Evolutionary conservation across 2,888 invertebrate species (phyloP), one percentile per base, ranked within the genome.

Genomic region (Andrena dorsata): DNA sequence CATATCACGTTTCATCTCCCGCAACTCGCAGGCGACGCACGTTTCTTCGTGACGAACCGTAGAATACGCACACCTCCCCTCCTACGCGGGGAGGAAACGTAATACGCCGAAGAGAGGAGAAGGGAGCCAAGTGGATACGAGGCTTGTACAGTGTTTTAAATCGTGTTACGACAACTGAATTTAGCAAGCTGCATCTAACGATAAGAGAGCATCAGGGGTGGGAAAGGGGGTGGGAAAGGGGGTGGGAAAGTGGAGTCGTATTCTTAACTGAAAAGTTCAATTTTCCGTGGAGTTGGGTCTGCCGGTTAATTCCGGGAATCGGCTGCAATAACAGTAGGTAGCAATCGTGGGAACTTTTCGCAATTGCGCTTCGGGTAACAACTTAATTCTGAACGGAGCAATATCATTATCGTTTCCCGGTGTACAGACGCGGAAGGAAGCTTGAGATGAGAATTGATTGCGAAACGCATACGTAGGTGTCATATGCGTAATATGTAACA

Each of bases 1-100:
- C 64, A 51, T 53, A 74, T 71, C 79, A 53, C 53, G 66, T 66
- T 71, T 32, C 79, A 60, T 71, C 80, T 66, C 61, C 66, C 61
- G 4, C 60, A 72, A 66, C 66, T 78, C 63, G 71, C 41, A 66
- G 51, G 4, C 41, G 58, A 60, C 65, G 70, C 61, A 60, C 71
- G 70, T 53, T 73, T 74, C 63, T 61, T 23, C 68, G 47, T 20
- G 79, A 79, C 66, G 53, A 70, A 66, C 79, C 13, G 10, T 8
- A 16, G 13, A 49, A 47, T 47, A 47, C 10, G 26, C 63, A 47
- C 10, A 32, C 63, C 51, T 41, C 20, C 41, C 20, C 30, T 58
- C 0, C 47, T n/a, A 3, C n/a, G 20, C 13, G 20, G 6, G 20
- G 7, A 60, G 30, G 10, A 20, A 20, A 56, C 56, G 56, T 23